Percentiles rank a stretch among this genome's conserved stretches.
Conservation (phyloP, 2,888 invertebrate species). For the Hymenopus coronatus region DNA sequence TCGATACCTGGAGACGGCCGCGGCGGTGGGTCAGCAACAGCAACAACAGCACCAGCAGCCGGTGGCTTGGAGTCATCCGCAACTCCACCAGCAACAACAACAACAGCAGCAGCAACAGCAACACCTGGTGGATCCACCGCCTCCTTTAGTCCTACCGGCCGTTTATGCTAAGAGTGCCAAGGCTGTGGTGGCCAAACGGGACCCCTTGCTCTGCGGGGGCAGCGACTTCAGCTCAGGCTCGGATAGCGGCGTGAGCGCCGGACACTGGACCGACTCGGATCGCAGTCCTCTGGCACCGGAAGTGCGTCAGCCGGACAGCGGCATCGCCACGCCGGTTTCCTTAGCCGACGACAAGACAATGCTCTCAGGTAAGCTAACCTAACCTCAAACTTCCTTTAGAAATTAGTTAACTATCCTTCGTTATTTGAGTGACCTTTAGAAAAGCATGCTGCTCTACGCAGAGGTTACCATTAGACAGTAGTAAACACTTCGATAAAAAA, state of each 20-base stretch:
- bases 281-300: conserved; percentile 35
- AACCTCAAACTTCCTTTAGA: not conserved
- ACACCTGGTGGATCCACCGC: conserved; percentile 19
- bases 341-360: conserved; percentile 32
- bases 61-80: not conserved
- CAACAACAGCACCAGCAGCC: conserved; percentile 13
- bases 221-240: conserved; percentile 36
- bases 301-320: conserved; percentile 32
- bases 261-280: conserved; percentile 37
- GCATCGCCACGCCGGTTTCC: conserved; percentile 34
- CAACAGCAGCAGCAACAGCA: conserved; percentile 24
- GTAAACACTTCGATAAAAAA: too few relatives aligned
- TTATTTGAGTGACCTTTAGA: not conserved
- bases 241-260: conserved; percentile 36
- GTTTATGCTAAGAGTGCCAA: conserved; percentile 24
- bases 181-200: conserved; percentile 27
- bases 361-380: conserved; percentile 29
- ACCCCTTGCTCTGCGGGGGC: conserved; percentile 33
- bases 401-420: not conserved
- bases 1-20: conserved; percentile 18
- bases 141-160: not conserved
- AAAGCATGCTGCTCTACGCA: too few relatives aligned
- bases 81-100: conserved; percentile 25
- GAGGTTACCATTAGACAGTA: too few relatives aligned
- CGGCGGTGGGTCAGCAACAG: conserved; percentile 11